Evolutionary conservation across 1,140 invertebrate genomes (phyloP), one percentile per base, ranked within the genome.

Genomic region (Hylyphantes graminicola): DNA sequence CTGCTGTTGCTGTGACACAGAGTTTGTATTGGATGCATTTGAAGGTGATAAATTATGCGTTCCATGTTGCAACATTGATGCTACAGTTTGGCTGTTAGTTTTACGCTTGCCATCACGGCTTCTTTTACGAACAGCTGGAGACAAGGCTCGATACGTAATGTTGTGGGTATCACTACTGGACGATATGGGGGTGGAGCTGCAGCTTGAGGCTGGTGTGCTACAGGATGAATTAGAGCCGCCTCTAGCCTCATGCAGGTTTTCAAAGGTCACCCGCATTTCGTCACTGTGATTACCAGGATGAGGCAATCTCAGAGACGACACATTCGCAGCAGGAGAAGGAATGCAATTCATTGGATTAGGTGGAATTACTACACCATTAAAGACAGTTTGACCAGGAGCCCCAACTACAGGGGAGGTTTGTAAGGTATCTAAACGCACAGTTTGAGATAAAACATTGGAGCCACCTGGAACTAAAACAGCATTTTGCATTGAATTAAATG

Each of bases 21-120:
- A 64, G 74, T 70, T 73, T 17, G 75, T 51, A 74, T 73, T 79
- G 15, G 50, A 15, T 53, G 85, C 48, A 64, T 81, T 72, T 53
- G 68, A 11, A 51, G 61, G 55, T 50, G 80, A 72, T 51, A 82
- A 84, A 50, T 92, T 92, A 11, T 92, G 92, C 0, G 93, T 92
- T 0, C 93, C 93, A 55, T 94, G 93, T 86, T 94, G 94, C 50
- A 95, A 87, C 91, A 95, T 94, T 2, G 93, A 93, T 5, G 94
- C 93, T 3, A 94, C 93, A 7, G 93, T 94, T 86, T 94, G 92
- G 3, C 92, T 90, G 85, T 92, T 92, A 48, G 90, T 90, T 89
- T 95, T 95, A 78, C 94, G 92, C 87, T 95, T 95, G 88, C 94
- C 94, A 63, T 86, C 87, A 21, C 63, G 91, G 92, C 77, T 93